Conservation (phyloP, 2,797 vertebrate species). For the Notamacropus eugenii region DNA sequence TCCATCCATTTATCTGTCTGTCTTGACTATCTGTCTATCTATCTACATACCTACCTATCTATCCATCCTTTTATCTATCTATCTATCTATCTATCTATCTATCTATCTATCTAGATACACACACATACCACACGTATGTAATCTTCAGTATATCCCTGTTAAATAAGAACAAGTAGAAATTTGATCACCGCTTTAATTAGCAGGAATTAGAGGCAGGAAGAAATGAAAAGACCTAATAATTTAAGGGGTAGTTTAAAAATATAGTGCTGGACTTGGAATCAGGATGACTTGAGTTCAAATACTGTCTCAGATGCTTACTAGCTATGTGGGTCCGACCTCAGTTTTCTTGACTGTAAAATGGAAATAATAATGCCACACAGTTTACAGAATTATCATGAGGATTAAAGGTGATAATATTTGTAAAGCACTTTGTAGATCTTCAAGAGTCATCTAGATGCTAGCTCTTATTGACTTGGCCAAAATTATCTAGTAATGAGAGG, state of each 20-base stretch:
- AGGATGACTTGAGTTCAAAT: constrained; percentile 13
- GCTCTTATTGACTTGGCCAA: background rate
- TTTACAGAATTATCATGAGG: background rate
- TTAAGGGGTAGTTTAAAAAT: background rate
- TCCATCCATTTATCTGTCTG: too few species aligned
- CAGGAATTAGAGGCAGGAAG: background rate
- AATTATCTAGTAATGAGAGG: background rate
- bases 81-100: too few species aligned
- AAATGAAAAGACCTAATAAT: background rate
- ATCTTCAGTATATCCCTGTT: background rate
- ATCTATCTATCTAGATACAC: background rate
- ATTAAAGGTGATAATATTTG: background rate
- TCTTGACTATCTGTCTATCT: too few species aligned
- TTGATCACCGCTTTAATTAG: background rate
- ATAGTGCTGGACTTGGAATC: background rate
- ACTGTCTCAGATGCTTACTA: background rate
- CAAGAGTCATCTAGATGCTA: background rate
- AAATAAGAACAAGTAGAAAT: background rate
- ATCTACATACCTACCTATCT: too few species aligned
- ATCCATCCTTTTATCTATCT: too few species aligned
- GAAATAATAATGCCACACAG: background rate
- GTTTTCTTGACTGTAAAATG: constrained; percentile 20
- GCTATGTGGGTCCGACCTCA: background rate
- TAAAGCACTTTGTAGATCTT: background rate
- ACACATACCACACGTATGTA: background rate